Base-by-base conservation (phyloP, 1,140 invertebrate genomes). In the Aphelinus atriplicis region DNA sequence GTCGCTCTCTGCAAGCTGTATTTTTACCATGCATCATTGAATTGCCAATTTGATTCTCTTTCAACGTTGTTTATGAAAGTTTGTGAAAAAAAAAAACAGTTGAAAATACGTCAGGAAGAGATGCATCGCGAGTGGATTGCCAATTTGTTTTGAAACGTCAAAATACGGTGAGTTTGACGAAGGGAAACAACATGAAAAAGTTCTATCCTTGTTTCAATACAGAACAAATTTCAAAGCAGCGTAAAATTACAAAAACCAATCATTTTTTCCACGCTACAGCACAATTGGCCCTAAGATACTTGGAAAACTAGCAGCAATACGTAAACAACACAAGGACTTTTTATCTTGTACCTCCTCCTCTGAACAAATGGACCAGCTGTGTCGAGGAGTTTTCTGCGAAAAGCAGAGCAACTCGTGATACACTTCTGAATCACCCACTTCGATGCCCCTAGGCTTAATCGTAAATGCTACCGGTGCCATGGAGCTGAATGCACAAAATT, bases 321-420 rank as follows among this genome's bases (percentile, higher is more conserved):
- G 71, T 73, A 71, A 71, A 76, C 63, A 71, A 57, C 60, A 48
- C 70, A 77, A 77, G 67, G 51, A 74, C 45, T 74, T 53, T 53
- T 60, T 60, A n/a, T 60, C 4, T 60, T 64, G 67, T 76, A 76
- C 74, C 74, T 76, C 87, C 86, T 87, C 84, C 83, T 86, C 83
- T 68, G 80, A 77, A 77, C 82, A 86, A 83, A 84, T 82, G n/a
- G 67, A 70, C 86, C 87, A 87, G 80, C 86, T 84, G 80, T 81
- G 83, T 78, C 83, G 85, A 82, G 85, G 82, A 81, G 86, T 87
- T 77, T 84, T 85, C 63, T 72, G 69, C 53, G 86, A 86, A 83
- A 88, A 88, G 82, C 85, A 88, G 78, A 88, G 85, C 80, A 88
- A 87, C 84, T 88, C 86, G 63, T 87, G 85, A 85, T 88, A 88